phyloP scores from a whole-genome alignment of 2,797 vertebrate genomes.

The Pelodytes ibericus region DNA sequence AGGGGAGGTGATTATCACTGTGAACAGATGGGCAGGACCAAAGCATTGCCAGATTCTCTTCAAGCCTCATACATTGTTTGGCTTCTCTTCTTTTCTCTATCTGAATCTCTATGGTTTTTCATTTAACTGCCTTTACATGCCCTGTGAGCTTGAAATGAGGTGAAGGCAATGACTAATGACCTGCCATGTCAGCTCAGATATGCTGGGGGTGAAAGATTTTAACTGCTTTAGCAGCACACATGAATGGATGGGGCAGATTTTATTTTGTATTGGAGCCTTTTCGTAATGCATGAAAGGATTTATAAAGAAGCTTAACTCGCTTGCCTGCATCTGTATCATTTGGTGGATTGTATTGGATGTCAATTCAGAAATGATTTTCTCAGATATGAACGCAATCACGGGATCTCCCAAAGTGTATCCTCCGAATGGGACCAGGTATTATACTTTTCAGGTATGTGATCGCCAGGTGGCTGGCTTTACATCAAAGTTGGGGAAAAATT shows the following conservation, averaged over 20 bases:
- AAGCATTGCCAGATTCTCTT: conserved; percentile 78
- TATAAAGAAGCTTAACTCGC: conserved; percentile 69
- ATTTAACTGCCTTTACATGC: conserved; percentile 49
- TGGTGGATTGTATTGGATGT: conserved; percentile 80
- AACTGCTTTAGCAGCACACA: conserved; percentile 58
- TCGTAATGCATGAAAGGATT: conserved; percentile 74
- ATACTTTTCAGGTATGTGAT: conserved; percentile 95
- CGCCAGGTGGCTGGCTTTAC: conserved; percentile 31
- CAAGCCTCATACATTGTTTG: conserved; percentile 70
- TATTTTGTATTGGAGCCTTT: conserved; percentile 65
- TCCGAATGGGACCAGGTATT: conserved; percentile 96
- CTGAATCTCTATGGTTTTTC: conserved; percentile 59
- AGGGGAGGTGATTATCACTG: conserved; percentile 87
- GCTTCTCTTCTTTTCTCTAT: conserved; percentile 59
- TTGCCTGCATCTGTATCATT: conserved; percentile 69
- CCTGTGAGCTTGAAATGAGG: conserved; percentile 61
- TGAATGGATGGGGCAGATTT: conserved; percentile 71
- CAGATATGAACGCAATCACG: conserved; percentile 93
- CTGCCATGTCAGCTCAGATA: conserved; percentile 63
- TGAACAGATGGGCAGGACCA: conserved; percentile 85
- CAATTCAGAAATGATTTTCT: conserved; percentile 95
- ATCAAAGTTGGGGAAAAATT: not conserved
- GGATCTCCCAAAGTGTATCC: conserved; percentile 95
- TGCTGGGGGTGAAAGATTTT: conserved; percentile 60
- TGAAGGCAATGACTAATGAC: conserved; percentile 60